Evolutionary conservation across 2,888 invertebrate genomes (phyloP).

Genomic region (Lepidocyrtinus sp.): DNA sequence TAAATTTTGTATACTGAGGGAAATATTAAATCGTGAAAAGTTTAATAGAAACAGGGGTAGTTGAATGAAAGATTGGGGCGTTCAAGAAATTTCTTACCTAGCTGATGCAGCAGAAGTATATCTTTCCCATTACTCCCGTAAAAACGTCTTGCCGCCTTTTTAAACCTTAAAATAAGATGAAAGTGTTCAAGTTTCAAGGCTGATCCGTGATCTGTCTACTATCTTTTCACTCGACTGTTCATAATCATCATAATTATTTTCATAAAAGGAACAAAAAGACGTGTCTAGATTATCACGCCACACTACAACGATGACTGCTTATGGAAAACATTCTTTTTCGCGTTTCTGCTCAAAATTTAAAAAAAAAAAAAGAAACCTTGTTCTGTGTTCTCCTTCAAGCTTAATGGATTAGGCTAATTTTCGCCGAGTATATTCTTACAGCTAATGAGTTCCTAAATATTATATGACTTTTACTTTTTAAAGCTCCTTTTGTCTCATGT

Average conservation of each 20-base stretch:
- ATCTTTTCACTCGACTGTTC: background rate
- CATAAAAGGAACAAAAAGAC: conserved; percentile 8
- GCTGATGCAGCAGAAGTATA: too few relatives aligned
- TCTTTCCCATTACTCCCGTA: too few relatives aligned
- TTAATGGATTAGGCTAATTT: conserved; percentile 70
- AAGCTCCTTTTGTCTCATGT: conserved; percentile 28
- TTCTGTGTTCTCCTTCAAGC: conserved; percentile 21
- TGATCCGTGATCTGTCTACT: too few relatives aligned
- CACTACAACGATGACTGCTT: background rate
- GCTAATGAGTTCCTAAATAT: conserved; percentile 69
- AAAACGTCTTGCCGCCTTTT: too few relatives aligned
- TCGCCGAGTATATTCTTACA: conserved; percentile 61
- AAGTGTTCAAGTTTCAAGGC: too few relatives aligned
- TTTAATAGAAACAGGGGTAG: too few relatives aligned
- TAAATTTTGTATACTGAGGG: too few relatives aligned
- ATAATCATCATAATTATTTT: conserved; percentile 2
- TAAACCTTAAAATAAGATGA: too few relatives aligned
- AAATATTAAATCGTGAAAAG: too few relatives aligned
- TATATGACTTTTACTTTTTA: conserved; percentile 60
- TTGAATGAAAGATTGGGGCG: too few relatives aligned
- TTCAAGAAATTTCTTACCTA: too few relatives aligned
- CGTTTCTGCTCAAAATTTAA: background rate
- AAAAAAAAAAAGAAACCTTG: background rate
- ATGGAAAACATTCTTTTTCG: too few relatives aligned
- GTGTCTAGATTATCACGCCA: conserved; percentile 1